Base-by-base conservation (phyloP, 2,797 vertebrate genomes). In the Leptatherina wallacei region DNA sequence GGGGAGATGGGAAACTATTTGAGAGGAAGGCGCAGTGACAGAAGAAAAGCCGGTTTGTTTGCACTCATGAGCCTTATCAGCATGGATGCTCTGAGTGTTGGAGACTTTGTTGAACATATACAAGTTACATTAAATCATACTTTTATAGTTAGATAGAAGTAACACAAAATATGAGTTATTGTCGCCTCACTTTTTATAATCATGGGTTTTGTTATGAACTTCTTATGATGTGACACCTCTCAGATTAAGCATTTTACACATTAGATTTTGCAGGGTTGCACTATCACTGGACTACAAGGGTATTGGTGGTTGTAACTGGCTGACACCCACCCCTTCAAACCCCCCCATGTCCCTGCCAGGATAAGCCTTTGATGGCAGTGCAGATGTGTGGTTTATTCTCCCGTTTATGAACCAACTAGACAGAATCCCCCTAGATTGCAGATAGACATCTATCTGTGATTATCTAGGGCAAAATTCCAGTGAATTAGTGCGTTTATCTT, bases 401-500 rank as follows among this genome's bases (percentile, higher is more conserved):
- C 20, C 61, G 6, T 65, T 65, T 29, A 58, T 9, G 29, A 58
- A 69, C 24, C 51, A 58, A 79, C 75, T 54, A 70, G 13, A 69
- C 76, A 73, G 85, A 89, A 87, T 87, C 76, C 83, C 77, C 77
- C 59, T 75, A 55, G 67, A 78, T 78, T 81, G 75, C 47, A 77
- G 44, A 72, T 69, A 36, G 44, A 24, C 27, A 51, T 86, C 64
- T 77, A 75, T 88, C 71, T 90, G 79, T 75, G 82, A 72, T 89
- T 87, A 87, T 92, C 87, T 62, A 55, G 67, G 71, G 35, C 73
- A 82, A 80, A 77, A 81, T 85, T 83, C 78, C 66, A 62, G 61
- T 77, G 78, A 85, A 79, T 88, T 71, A 73, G 82, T 83, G 82
- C 83, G 56, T 91, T 88, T 85, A 76, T 8, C 77, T 83, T 90